Evolutionary conservation across 2,797 vertebrate species (phyloP).

Genomic region (Tapirus indicus): DNA sequence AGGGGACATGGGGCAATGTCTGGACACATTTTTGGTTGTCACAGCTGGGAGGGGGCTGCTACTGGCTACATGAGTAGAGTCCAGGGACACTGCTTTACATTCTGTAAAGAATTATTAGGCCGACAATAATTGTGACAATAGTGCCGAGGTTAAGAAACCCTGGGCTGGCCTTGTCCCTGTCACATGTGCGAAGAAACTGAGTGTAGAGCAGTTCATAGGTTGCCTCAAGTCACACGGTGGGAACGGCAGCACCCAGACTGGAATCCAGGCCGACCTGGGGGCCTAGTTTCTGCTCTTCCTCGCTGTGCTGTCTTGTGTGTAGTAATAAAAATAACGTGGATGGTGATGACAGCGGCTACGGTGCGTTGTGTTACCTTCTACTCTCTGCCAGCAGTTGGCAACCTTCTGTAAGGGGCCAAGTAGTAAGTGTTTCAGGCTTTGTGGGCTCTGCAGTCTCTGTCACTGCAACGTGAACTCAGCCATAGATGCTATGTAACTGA

Average conservation of each 20-base stretch:
- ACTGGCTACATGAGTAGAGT: background rate
- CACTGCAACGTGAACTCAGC: background rate
- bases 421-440: background rate
- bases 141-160: background rate
- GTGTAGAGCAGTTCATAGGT: background rate
- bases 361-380: background rate
- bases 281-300: background rate
- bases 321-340: too few relatives aligned
- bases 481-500: fast-evolving
- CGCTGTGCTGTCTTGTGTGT: background rate
- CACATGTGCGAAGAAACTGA: background rate
- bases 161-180: background rate
- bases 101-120: too few relatives aligned
- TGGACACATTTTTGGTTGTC: background rate
- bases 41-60: background rate
- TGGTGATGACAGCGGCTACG: background rate
- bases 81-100: background rate
- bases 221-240: fast-evolving
- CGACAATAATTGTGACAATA: too few relatives aligned
- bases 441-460: background rate
- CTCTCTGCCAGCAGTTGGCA: background rate
- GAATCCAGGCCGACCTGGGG: background rate
- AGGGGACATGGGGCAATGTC: background rate
- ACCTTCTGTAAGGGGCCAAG: background rate
- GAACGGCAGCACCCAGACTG: too few relatives aligned